Percentiles rank a stretch among this genome's conserved stretches.
phyloP scores from a whole-genome alignment of 2,113 vertebrate species.

The Pampusana beccarii region DNA sequence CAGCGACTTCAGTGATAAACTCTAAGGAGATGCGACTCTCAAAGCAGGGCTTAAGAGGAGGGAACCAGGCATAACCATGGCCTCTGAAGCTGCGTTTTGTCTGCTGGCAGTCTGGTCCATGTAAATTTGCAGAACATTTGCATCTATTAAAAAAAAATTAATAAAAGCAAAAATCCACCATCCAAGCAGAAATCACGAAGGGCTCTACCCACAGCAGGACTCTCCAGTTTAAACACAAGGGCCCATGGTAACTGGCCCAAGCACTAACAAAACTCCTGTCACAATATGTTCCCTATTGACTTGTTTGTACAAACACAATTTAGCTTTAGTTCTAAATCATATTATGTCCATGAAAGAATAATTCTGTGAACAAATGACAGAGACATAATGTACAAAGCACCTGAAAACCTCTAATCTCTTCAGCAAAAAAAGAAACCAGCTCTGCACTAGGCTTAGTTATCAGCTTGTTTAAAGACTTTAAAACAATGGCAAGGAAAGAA shows the following conservation, averaged over 20 bases:
- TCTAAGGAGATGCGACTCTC: constrained; percentile 85
- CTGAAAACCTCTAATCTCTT: not conserved
- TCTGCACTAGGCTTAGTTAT: not conserved
- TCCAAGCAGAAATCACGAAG: not conserved
- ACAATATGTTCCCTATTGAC: not conserved
- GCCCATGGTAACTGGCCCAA: not conserved
- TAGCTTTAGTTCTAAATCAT: not conserved
- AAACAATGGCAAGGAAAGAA: not conserved
- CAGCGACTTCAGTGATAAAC: constrained; percentile 81
- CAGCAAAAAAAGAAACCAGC: not conserved
- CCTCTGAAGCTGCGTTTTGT: constrained; percentile 85
- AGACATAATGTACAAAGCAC: not conserved
- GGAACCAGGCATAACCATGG: constrained; percentile 87
- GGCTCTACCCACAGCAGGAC: not conserved
- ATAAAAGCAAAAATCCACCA: not conserved
- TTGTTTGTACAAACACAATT: not conserved
- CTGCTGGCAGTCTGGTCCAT: constrained; percentile 89
- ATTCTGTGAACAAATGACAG: not conserved
- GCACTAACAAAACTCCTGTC: not conserved
- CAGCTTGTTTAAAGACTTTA: not conserved
- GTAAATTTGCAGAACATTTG: constrained; percentile 80
- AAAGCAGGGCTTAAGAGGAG: constrained; percentile 84
- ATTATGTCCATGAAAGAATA: not conserved
- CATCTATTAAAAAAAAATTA: constrained; percentile 76
- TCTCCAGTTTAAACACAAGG: not conserved